Evolutionary conservation across 2,888 invertebrate species (phyloP).

Genomic region (Chalcis sispes): DNA sequence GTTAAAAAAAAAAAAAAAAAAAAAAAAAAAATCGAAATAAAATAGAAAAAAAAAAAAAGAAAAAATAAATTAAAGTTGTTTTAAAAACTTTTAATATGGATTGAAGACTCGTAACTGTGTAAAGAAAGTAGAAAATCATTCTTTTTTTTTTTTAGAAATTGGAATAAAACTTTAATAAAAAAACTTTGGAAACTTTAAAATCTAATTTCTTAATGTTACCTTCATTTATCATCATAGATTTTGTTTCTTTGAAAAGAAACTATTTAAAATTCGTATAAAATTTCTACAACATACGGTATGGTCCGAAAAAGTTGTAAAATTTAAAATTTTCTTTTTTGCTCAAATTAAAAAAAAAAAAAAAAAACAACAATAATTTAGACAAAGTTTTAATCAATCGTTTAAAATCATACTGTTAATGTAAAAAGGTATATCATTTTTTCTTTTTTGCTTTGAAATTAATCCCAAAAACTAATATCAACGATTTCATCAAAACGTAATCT

Average conservation of each 20-base stretch:
- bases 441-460: too few species aligned
- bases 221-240: too few species aligned
- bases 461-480: too few species aligned
- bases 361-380: too few species aligned
- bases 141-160: neutral
- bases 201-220: too few species aligned
- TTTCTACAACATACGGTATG: neutral
- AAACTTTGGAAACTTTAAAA: neutral
- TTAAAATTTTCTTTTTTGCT: too few species aligned
- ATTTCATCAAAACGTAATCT: too few species aligned
- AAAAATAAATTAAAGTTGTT: conserved; percentile 17
- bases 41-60: conserved; percentile 7
- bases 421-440: too few species aligned
- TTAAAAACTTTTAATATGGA: conserved; percentile 15
- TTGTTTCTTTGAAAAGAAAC: neutral
- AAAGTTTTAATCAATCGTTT: too few species aligned
- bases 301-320: neutral
- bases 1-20: too few species aligned
- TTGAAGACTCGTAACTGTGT: neutral
- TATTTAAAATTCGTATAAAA: neutral
- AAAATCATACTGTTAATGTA: too few species aligned
- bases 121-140: conserved; percentile 11
- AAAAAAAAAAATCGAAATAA: too few species aligned
- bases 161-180: neutral
- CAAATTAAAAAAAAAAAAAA: neutral